Evolutionary conservation across 1,140 invertebrate species (phyloP), one percentile per base, ranked within the genome.

Genomic region (Halotydeus destructor): DNA sequence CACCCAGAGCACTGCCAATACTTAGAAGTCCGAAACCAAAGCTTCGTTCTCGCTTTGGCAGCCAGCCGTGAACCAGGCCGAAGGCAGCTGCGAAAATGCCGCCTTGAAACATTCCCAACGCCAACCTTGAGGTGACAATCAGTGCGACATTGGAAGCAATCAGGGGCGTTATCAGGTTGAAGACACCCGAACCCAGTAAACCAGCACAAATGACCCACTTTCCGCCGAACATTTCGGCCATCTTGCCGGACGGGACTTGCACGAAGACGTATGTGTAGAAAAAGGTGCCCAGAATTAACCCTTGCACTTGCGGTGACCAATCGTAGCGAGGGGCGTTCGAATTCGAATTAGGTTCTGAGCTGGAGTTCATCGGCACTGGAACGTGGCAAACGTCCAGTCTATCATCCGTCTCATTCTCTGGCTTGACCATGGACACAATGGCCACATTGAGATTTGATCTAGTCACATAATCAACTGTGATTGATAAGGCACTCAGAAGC

Each of bases 211-310:
- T 78, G 26, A 47, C 21, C 23, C 23, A 35, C 62, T 82, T 84
- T 1, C 76, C 78, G 5, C 78, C 80, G 50, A 75, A 69, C 25
- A 72, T 56, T 60, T 84, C 80, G 0, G 78, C 72, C 38, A 84
- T 58, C 40, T 75, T 65, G 1, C 75, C 81, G 27, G 78, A 78
- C 0, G 83, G 80, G 34, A 88, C 62, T 60, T 88, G 75, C 0
- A 77, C 77, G 0, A 79, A 59, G 36, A 83, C 66, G 53, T 85
- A 85, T 3, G 82, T 80, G 71, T 75, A 80, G 56, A 85, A 85
- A 55, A 85, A 86, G 12, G 77, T 70, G 19, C 75, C 75, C 33
- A 85, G 62, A 47, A 86, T 77, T 44, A 81, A 19, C 11, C 44
- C 44, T 34, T 51, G 52, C 2, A 38, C 43, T 30, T 41, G 40